phyloP scores from a whole-genome alignment of 2,888 invertebrate genomes.

The Sympetrum striolatum region DNA sequence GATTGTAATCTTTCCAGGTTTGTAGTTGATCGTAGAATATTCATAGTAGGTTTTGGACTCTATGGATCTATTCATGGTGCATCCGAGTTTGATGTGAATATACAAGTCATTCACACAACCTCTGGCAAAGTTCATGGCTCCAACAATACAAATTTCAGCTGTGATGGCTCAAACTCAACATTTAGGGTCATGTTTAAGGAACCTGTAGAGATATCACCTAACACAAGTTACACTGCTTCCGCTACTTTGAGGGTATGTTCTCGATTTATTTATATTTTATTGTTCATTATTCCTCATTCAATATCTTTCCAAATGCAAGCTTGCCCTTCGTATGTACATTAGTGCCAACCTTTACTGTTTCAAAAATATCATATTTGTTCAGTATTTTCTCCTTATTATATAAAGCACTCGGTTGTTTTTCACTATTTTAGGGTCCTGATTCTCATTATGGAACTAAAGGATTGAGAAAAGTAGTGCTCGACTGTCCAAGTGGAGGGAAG shows the following conservation, averaged over 20 bases:
- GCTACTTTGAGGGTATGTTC: slow-evolving; percentile 74
- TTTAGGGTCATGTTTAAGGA: slow-evolving; percentile 84
- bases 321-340: background rate
- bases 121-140: slow-evolving; percentile 76
- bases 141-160: slow-evolving; percentile 77
- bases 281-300: background rate
- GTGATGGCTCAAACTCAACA: slow-evolving; percentile 79
- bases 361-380: too few species aligned
- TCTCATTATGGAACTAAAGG: slow-evolving; percentile 87
- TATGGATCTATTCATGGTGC: slow-evolving; percentile 83
- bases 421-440: slow-evolving; percentile 74
- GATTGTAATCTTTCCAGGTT: slow-evolving; percentile 64
- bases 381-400: background rate
- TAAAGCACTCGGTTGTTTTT: slow-evolving; percentile 12
- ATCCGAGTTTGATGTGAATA: slow-evolving; percentile 77
- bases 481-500: slow-evolving; percentile 76
- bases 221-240: slow-evolving; percentile 81
- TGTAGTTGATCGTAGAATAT: slow-evolving; percentile 79
- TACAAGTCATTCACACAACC: slow-evolving; percentile 78
- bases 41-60: slow-evolving; percentile 83
- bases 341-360: too few species aligned
- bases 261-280: background rate
- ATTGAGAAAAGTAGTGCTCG: slow-evolving; percentile 74
- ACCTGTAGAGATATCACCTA: slow-evolving; percentile 79
- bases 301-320: background rate